Evolutionary conservation across 2,888 invertebrate genomes (phyloP), one percentile per base, ranked within the genome.

Genomic region (Melieria crassipennis): DNA sequence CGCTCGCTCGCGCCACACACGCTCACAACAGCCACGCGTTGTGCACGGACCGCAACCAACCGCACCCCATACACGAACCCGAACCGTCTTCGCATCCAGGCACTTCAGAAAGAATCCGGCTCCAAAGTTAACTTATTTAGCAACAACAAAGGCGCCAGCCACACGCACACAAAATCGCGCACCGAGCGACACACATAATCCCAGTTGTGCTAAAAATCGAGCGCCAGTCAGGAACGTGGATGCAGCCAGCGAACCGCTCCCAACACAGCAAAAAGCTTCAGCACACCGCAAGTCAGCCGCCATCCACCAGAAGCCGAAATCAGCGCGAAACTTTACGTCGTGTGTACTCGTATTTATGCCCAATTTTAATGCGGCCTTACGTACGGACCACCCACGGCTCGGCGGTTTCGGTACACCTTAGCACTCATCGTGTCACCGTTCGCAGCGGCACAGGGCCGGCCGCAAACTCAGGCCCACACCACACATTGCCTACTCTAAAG

Each of bases 71-170:
- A 42, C 50, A 6, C n/a, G 43, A 52, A n/a, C 64, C 50, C 48
- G n/a, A 48, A 47, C 42, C 5, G n/a, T 30, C 30, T 30, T 30
- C 2, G 30, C 30, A 52, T 13, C 50, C 50, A 48, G 43, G 11
- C 64, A 64, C 64, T 64, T 52, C 50, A 64, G 43, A n/a, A 64
- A 50, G 50, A 64, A 64, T 52, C 42, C 50, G 43, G 11, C 64
- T 52, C 64, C 52, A 64, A 50, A 64, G 42, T 64, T 64, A 64
- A 64, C 52, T 64, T 47, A 30, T 64, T 64, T 47, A 52, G 52
- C 64, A 64, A 64, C 50, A 64, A 11, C 13, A 30, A 9, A 42
- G 16, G 62, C 62, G 16, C 30, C 7, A 42, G 7, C 7, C 52
- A n/a, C 30, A 50, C 63, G 50, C 30, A 63, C 16, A 46, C n/a